These are phyloP conservation scores for Chaetophractus vellerosus DNA, from an alignment of 2,797 vertebrate species.

Conservation along the genomic window DNA sequence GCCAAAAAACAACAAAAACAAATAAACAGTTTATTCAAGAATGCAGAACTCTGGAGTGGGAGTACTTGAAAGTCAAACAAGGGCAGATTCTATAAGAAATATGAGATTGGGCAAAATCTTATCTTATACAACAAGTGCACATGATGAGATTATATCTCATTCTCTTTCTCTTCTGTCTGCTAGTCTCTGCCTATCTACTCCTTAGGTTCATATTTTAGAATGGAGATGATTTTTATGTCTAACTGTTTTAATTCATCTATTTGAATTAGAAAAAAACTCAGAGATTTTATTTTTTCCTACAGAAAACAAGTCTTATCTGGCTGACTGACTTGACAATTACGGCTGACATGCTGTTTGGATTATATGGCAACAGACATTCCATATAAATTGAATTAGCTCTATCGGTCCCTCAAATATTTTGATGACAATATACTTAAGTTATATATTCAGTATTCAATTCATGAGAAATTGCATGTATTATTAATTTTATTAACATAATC, in stretches of 20 bases:
- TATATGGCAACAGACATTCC: not conserved
- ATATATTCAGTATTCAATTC: not conserved
- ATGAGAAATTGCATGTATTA: not conserved
- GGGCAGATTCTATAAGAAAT: not conserved
- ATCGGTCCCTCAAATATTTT: not conserved
- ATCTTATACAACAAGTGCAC: not conserved
- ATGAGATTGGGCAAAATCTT: not conserved
- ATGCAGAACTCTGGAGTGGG: not conserved
- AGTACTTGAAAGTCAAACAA: not conserved
- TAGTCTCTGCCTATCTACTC: not conserved
- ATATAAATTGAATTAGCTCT: not conserved
- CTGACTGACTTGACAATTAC: not conserved
- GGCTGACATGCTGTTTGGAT: not conserved
- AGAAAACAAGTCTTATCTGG: not conserved
- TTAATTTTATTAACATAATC: slow-evolving; percentile 14
- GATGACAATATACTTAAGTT: not conserved
- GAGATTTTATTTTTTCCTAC: not conserved
- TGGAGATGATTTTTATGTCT: not conserved
- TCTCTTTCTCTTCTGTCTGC: not conserved
- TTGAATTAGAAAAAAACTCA: not conserved
- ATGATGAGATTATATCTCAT: not conserved
- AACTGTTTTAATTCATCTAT: not conserved
- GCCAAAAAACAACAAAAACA: not conserved
- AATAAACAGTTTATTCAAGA: not conserved
- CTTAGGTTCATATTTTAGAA: slow-evolving; percentile 24